Evolutionary conservation across 2,113 vertebrate genomes (phyloP), one percentile per base, ranked within the genome.

Genomic region (Eulemur macaco): DNA sequence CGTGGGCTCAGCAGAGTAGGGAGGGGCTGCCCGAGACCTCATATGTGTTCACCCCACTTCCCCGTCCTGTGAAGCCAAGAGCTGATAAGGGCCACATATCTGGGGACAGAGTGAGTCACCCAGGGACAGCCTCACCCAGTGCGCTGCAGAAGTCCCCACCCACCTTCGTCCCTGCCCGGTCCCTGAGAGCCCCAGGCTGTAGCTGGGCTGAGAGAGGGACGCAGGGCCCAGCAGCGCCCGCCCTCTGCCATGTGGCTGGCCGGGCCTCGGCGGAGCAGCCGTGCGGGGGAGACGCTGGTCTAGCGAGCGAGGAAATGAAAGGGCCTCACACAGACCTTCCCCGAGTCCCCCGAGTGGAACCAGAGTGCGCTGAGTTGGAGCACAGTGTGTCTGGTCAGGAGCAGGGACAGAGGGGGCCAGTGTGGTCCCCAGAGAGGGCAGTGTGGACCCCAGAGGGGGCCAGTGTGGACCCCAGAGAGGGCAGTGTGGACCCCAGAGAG

Each of bases 21-120:
- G 1, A 82, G 63, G n/a, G 47, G 9, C 78, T 17, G 10, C 25
- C 42, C 8, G 37, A 52, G 52, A n/a, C 9, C 63, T 18, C 31
- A 6, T 3, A 0, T 1, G 5, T 21, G 2, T 27, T 56, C 13
- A 8, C 17, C 50, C 74, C 39, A 31, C 60, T 7, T 23, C 42
- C 64, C 34, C 10, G 6, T 23, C 45, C n/a, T 13, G 5, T 21
- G 25, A 50, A 63, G 5, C 52, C 74, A 21, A 31, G 12, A 23
- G 34, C 23, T 87, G 17, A 37, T 4, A 5, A 71, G 27, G 17
- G 25, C 52, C 52, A 14, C 1, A 3, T 12, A 42, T 8, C 21
- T 71, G 34, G 31, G 64, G 39, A 50, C 47, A 29, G 39, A 50
- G 31, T 6, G 20, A 15, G 21, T 80, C 11, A 7, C 39, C 18